Conservation (phyloP, 2,797 vertebrate species). For the Mus spretus region DNA sequence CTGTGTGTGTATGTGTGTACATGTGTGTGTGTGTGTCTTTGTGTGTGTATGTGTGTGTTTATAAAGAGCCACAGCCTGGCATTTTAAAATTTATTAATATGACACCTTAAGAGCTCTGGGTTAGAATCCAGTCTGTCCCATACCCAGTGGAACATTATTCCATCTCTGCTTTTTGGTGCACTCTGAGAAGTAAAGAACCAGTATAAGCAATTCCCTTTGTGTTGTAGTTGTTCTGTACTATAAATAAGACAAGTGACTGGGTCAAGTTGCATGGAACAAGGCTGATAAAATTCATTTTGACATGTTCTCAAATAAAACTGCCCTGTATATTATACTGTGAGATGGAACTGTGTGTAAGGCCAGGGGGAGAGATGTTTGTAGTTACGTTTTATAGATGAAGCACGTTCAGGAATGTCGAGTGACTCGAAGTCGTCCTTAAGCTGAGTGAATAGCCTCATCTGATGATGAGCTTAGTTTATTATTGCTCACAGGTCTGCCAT, state of each 20-base stretch:
- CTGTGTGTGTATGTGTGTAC: neutral
- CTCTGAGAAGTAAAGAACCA: neutral
- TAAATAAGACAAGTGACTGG: neutral
- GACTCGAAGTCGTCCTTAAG: neutral
- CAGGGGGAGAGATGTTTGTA: neutral
- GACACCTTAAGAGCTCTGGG: neutral
- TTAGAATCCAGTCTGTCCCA: neutral
- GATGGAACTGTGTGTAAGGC: neutral
- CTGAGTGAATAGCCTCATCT: neutral
- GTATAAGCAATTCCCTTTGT: neutral
- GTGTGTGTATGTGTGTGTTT: neutral
- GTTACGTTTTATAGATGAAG: neutral
- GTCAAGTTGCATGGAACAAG: neutral
- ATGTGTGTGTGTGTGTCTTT: neutral
- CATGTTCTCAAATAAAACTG: neutral
- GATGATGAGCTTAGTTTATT: neutral
- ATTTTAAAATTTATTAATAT: neutral
- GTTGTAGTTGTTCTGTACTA: neutral
- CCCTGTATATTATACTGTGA: neutral
- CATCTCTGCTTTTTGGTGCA: neutral
- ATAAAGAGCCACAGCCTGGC: neutral
- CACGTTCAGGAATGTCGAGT: neutral
- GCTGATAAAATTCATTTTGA: slow-evolving; percentile 56
- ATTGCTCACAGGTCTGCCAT: neutral
- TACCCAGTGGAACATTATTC: neutral